Conservation (phyloP, 2,797 vertebrate species). For the Masticophis lateralis region DNA sequence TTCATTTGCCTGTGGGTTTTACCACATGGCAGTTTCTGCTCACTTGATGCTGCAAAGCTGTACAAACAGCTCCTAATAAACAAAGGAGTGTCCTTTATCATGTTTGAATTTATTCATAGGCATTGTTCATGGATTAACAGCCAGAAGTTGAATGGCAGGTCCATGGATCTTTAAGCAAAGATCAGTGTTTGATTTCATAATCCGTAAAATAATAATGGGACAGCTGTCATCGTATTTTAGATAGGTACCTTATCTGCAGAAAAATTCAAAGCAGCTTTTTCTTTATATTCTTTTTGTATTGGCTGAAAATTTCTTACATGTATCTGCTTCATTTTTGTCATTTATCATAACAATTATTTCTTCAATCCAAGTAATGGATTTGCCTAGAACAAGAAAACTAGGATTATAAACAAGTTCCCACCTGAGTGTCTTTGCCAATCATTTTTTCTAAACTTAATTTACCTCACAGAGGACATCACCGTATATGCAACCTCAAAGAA, state of each 20-base stretch:
- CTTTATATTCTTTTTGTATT: slow-evolving; percentile 10
- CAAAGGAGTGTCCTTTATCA: slow-evolving; percentile 29
- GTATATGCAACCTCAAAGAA: neutral
- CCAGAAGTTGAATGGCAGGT: slow-evolving; percentile 44
- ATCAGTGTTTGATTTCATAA: slow-evolving; percentile 60
- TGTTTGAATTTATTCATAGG: slow-evolving; percentile 57
- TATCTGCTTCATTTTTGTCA: slow-evolving; percentile 30
- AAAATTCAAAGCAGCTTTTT: slow-evolving; percentile 31
- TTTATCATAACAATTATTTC: slow-evolving; percentile 17
- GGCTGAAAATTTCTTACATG: neutral
- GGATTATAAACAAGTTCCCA: neutral
- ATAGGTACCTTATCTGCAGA: slow-evolving; percentile 41
- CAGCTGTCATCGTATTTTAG: slow-evolving; percentile 31
- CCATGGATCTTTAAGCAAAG: slow-evolving; percentile 48
- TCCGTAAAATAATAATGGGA: slow-evolving; percentile 47
- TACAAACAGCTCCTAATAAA: slow-evolving; percentile 10
- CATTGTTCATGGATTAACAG: slow-evolving; percentile 40
- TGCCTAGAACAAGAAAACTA: neutral
- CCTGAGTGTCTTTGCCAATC: neutral
- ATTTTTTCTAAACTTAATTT: neutral
- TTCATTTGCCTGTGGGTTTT: slow-evolving; percentile 9
- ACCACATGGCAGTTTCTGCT: neutral
- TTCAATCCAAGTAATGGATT: slow-evolving; percentile 1
- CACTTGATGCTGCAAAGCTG: slow-evolving; percentile 12
- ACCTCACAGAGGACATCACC: neutral